A percentile compares a stretch with the other conserved stretches of the same genome.
phyloP scores from a whole-genome alignment of 2,888 invertebrate species.

The Panzeria rudis region DNA sequence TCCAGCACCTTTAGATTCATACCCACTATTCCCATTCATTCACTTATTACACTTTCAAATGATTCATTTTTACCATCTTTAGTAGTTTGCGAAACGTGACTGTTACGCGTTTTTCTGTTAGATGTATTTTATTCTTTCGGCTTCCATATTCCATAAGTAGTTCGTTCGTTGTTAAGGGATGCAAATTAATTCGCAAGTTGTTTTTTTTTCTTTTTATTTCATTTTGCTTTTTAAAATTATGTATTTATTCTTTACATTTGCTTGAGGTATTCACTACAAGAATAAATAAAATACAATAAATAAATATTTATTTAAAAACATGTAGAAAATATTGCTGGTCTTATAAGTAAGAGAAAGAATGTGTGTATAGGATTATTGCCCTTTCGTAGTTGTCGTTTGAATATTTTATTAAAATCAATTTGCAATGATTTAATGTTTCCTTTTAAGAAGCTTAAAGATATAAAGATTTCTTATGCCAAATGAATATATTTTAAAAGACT shows the following conservation, averaged over 20 bases:
- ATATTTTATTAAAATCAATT: background rate
- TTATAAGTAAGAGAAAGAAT: background rate
- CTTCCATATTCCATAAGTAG: conserved; percentile 17
- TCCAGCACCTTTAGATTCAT: conserved; percentile 18
- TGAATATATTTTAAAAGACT: background rate
- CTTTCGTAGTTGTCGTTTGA: background rate
- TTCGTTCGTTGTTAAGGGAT: conserved; percentile 45
- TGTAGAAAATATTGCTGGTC: background rate
- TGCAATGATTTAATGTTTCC: background rate
- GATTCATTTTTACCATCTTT: conserved; percentile 41
- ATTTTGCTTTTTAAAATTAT: conserved; percentile 31
- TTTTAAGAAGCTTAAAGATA: background rate
- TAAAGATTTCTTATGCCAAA: background rate
- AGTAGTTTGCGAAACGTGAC: conserved; percentile 65
- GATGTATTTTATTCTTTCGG: background rate
- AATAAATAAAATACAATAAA: conserved; percentile 26
- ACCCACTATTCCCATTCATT: conserved; percentile 38
- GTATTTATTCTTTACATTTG: conserved; percentile 46
- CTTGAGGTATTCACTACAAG: background rate
- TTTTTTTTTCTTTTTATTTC: background rate
- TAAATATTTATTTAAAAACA: conserved; percentile 24
- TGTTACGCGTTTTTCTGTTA: conserved; percentile 61
- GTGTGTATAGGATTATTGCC: background rate
- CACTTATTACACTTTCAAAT: conserved; percentile 43
- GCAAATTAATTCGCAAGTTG: conserved; percentile 53